Base-by-base conservation (phyloP, 1,140 invertebrate species). In the Trichoplusia ni region DNA sequence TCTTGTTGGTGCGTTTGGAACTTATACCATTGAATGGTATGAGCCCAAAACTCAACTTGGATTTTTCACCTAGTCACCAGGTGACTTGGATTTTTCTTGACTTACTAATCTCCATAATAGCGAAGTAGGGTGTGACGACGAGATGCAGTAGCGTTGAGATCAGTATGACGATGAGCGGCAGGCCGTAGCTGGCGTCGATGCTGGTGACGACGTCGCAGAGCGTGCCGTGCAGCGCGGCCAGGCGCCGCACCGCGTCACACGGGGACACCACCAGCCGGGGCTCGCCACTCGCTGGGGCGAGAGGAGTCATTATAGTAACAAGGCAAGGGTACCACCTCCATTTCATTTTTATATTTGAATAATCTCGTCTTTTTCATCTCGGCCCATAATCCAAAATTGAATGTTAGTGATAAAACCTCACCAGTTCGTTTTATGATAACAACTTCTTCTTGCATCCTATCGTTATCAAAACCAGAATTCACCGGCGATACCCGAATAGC, bases 71-170 rank as follows among this genome's bases (percentile, higher is more conserved):
- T n/a, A n/a, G n/a, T n/a, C n/a, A n/a, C n/a, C n/a, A n/a, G n/a
- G n/a, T n/a, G n/a, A n/a, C n/a, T n/a, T n/a, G n/a, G n/a, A n/a
- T 56, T 40, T 35, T 59, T 8, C 8, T 4, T 16, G 27, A 81
- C 87, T 84, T 66, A 91, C 90, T 88, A 14, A 93, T 84, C 74
- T 95, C 94, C 75, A 94, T 89, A 42, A 95, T 93, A 0, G 95
- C 82, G 75, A 95, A 95, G 75, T 95, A 95, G 0, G 94, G 93
- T 0, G 94, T 95, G 9, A 95, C 94, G 11, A 95, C 93, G 9
- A 95, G 80, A 69, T 95, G 94, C 62, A 95, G 87, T 25, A 95
- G 75, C 33, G 94, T 94, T 0, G 94, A 94, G 9, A 95, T 90
- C 2, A 94, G 89, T 5, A 94, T 92, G 0, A 93, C 89, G 0